Evolutionary conservation across 1,140 invertebrate genomes (phyloP).

Genomic region (Tetragnatha versicolor): DNA sequence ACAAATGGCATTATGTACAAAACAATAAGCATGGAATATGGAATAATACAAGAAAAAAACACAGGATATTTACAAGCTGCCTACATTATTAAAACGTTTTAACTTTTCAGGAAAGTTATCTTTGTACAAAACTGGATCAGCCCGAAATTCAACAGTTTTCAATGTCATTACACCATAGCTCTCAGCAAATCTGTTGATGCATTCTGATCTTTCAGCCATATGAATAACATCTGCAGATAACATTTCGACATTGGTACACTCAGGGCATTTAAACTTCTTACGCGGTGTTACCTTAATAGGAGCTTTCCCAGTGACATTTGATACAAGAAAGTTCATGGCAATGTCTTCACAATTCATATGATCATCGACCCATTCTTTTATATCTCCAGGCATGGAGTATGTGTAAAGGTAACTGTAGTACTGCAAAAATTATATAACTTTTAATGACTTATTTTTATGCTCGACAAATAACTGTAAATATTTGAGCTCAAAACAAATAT

Average conservation of each 20-base stretch:
- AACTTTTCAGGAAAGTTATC: constrained; percentile 86
- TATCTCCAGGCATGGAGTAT: constrained; percentile 78
- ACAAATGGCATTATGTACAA: too few species aligned
- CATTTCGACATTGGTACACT: constrained; percentile 93
- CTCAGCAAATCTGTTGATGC: constrained; percentile 84
- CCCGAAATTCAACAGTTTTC: constrained; percentile 87
- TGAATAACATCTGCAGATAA: constrained; percentile 89
- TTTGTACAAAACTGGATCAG: constrained; percentile 92
- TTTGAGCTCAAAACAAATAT: too few species aligned
- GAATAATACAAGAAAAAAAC: too few species aligned
- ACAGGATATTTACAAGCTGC: constrained; percentile 82
- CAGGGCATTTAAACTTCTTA: constrained; percentile 98
- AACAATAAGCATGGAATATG: too few species aligned
- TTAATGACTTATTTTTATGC: not conserved
- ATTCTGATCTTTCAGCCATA: constrained; percentile 91
- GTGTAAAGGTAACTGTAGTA: constrained; percentile 92
- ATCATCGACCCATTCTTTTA: constrained; percentile 84
- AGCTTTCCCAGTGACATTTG: constrained; percentile 89
- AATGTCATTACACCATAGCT: constrained; percentile 89
- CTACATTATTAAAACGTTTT: constrained; percentile 90
- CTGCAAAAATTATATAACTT: constrained; percentile 59
- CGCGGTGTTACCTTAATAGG: constrained; percentile 95
- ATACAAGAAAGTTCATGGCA: constrained; percentile 92
- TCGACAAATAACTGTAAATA: constrained; percentile 11
- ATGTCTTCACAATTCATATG: constrained; percentile 96